Percentiles rank a stretch among this genome's conserved stretches.
These are phyloP conservation scores for Zoanthus solanderi DNA, from an alignment of 92 coral and sea anemone genomes.

Conservation along the genomic window DNA sequence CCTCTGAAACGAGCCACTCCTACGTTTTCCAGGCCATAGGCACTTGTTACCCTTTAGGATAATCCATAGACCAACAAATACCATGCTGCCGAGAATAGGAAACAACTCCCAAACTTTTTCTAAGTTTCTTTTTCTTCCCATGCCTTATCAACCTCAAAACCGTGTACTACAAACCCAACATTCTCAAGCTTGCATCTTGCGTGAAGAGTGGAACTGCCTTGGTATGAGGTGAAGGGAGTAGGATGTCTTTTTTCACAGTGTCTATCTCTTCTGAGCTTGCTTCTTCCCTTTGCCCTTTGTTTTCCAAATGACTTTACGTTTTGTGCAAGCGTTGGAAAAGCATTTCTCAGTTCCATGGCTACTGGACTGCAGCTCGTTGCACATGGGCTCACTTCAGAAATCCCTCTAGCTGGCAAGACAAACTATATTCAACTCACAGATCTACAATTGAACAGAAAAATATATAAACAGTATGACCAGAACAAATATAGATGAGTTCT, in stretches of 20 bases:
- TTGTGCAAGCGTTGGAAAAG: constrained; percentile 63
- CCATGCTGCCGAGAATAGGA: constrained; percentile 48
- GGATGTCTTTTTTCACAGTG: constrained; percentile 60
- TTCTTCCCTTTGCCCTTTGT: constrained; percentile 50
- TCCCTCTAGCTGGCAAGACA: constrained; percentile 3
- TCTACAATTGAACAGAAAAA: background rate
- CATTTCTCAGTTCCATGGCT: constrained; percentile 42
- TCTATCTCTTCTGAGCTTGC: constrained; percentile 63
- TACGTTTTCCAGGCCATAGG: no score
- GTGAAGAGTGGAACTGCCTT: constrained; percentile 65
- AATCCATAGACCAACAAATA: no score
- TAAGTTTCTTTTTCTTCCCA: constrained; percentile 53
- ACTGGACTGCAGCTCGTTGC: constrained; percentile 20
- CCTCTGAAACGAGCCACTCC: no score
- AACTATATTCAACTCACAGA: background rate
- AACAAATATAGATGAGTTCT: background rate
- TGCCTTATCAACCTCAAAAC: constrained; percentile 55
- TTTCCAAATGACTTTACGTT: constrained; percentile 46
- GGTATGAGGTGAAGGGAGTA: constrained; percentile 57
- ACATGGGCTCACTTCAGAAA: constrained; percentile 29
- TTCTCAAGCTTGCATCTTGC: constrained; percentile 61
- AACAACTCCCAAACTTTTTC: constrained; percentile 61
- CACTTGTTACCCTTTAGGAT: no score
- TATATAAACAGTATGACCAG: background rate
- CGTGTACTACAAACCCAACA: constrained; percentile 60